phyloP scores from a whole-genome alignment of 2,113 vertebrate genomes.

The Opisthocomus hoazin region DNA sequence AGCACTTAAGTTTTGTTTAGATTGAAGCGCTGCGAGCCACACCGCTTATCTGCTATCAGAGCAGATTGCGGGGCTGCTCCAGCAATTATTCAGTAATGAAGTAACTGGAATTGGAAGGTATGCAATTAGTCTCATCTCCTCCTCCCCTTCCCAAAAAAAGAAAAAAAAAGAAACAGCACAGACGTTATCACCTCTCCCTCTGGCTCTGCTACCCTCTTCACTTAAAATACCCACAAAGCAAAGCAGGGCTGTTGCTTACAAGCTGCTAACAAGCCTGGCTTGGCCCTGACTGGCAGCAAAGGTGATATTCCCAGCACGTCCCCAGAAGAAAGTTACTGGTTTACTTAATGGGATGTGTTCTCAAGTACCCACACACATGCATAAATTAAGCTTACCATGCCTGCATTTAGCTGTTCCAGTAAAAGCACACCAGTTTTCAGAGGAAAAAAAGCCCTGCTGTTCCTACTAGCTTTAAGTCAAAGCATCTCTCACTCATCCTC shows the following conservation, averaged over 20 bases:
- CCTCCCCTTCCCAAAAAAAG: not conserved
- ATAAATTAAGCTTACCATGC: not conserved
- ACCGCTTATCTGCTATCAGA: conserved; percentile 41
- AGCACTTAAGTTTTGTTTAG: conserved; percentile 44
- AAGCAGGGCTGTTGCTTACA: conserved; percentile 1
- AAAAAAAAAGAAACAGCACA: not conserved
- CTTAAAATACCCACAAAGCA: conserved; percentile 45
- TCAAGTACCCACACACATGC: not conserved
- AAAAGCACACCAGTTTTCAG: not conserved
- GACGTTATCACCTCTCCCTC: conserved; percentile 5
- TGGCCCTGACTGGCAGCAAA: not conserved
- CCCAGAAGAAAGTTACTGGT: not conserved
- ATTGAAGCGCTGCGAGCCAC: conserved; percentile 20
- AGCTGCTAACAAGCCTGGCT: conserved; percentile 20
- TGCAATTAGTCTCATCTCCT: conserved; percentile 27
- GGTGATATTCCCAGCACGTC: not conserved
- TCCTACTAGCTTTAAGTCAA: not conserved
- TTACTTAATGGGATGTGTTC: not conserved
- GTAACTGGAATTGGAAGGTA: conserved; percentile 39
- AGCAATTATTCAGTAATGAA: conserved; percentile 25
- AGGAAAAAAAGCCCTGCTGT: not conserved
- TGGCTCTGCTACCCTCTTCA: not conserved
- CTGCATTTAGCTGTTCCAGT: not conserved
- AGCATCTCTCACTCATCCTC: not conserved
- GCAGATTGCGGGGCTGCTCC: conserved; percentile 21